Base-by-base conservation (phyloP, 2,888 invertebrate species). In the Zhengitettix transpicula region DNA sequence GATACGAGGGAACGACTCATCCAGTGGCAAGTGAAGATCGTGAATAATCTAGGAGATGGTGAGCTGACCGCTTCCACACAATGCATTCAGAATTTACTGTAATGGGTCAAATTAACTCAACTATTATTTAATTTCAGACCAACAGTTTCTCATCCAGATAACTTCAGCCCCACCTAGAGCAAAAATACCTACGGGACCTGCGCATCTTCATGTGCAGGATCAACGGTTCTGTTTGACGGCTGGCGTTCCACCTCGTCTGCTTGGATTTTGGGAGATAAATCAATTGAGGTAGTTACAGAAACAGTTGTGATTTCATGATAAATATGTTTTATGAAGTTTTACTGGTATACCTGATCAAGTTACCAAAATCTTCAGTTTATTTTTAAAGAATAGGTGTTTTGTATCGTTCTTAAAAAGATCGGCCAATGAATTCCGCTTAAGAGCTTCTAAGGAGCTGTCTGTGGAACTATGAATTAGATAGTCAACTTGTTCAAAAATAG, bases 1-100 rank as follows among this genome's bases (percentile, higher is more conserved):
- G 90, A 92, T 71, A 88, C 87, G 55, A 77, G 92, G 63, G 92
- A 93, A 73, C 77, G 87, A 62, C 79, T 93, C 61, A 90, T 93
- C 69, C 85, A 91, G 68, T 94, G 93, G 91, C 90, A 91, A 74
- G 84, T 86, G 62, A 87, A 91, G 75, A 85, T 89, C 70, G 84
- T 87, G 64, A 84, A 84, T 69, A 89, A 91, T 74, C 77, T 92
- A 8, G 89, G 89, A 66, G 88, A 90, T 78, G 81, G 82, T 76
- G 69, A 59, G 65, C 28, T 28, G 2, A 28, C 28, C 7, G 28
- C 28, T 28, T 5, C 3, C 28, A 28, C 28, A 28, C 28, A 28
- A 5, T 28, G 7, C 28, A 28, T 28, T 28, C 28, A 28, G 28
- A 28, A 28, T 5, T 28, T 28, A 28, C 28, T 5, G 28, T 28